Evolutionary conservation across 2,888 invertebrate genomes (phyloP).

Genomic region (Dynastes grantii): DNA sequence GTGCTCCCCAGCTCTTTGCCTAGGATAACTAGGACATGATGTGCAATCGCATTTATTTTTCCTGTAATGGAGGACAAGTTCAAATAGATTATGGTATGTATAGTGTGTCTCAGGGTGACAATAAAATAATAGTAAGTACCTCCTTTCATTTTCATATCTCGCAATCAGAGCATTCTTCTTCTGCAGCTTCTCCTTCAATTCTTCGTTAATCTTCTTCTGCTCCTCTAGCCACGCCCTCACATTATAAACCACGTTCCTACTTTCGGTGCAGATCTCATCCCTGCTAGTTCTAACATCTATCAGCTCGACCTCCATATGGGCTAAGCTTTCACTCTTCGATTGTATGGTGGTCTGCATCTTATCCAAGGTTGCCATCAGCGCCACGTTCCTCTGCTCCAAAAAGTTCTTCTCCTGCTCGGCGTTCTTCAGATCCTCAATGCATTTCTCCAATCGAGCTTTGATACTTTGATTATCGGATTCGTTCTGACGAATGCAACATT

Average conservation of each 20-base stretch:
- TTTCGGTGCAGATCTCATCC: constrained; percentile 67
- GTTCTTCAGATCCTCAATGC: constrained; percentile 59
- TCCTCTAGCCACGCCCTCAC: constrained; percentile 68
- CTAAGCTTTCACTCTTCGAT: constrained; percentile 61
- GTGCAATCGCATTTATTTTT: constrained; percentile 16
- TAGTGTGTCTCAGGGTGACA: too few relatives aligned
- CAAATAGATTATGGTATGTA: background rate
- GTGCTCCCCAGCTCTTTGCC: constrained; percentile 47
- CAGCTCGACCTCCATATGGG: constrained; percentile 65
- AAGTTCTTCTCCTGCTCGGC: constrained; percentile 63
- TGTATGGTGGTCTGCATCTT: constrained; percentile 62
- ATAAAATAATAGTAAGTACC: constrained; percentile 1
- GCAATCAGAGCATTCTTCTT: constrained; percentile 62
- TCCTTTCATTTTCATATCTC: constrained; percentile 61
- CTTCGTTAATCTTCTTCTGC: constrained; percentile 66
- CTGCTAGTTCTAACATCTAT: constrained; percentile 62
- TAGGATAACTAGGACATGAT: constrained; percentile 18
- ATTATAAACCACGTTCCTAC: constrained; percentile 66
- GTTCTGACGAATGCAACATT: constrained; percentile 57
- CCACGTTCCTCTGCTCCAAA: constrained; percentile 62
- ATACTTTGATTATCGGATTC: constrained; percentile 62
- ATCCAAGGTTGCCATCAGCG: constrained; percentile 62
- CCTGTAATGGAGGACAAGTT: background rate
- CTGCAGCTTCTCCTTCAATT: constrained; percentile 57
- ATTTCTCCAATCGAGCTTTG: constrained; percentile 63